These are phyloP conservation scores for Coenonympha arcania DNA, from an alignment of 2,888 invertebrate species.

Conservation along the genomic window DNA sequence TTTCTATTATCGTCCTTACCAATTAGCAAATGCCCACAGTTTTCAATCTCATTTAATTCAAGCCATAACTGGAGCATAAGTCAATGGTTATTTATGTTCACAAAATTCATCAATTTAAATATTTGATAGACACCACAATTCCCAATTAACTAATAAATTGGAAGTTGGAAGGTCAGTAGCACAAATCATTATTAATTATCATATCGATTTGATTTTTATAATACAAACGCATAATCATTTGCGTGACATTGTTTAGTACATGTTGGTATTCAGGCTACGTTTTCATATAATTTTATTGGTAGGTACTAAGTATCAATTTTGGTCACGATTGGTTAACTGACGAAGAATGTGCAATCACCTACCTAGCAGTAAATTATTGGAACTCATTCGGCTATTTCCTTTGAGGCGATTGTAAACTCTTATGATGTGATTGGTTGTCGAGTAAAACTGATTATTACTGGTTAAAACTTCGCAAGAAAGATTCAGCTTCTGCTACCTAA, in stretches of 20 bases:
- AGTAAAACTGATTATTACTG: no score
- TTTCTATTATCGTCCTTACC: no score
- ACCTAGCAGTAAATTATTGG: conserved; percentile 18
- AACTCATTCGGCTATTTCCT: conserved; percentile 1
- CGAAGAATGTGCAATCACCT: conserved; percentile 17
- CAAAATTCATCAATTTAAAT: no score
- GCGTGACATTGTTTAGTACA: conserved; percentile 6
- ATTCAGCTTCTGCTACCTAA: no score
- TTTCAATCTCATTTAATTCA: neutral
- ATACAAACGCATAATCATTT: neutral
- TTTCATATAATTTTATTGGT: no score
- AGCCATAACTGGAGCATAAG: neutral
- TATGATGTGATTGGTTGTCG: no score
- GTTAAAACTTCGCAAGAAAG: no score
- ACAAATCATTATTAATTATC: conserved; percentile 1
- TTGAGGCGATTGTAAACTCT: no score
- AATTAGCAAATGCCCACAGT: conserved; percentile 6
- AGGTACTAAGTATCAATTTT: no score
- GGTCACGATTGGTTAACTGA: conserved; percentile 15
- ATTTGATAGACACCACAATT: neutral
- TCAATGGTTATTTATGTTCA: neutral
- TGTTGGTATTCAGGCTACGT: conserved; percentile 23
- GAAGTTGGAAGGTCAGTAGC: conserved; percentile 8
- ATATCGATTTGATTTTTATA: conserved; percentile 2
- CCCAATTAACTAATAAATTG: neutral